Base-by-base conservation (phyloP, 2,113 vertebrate species). In the Abramis brama region DNA sequence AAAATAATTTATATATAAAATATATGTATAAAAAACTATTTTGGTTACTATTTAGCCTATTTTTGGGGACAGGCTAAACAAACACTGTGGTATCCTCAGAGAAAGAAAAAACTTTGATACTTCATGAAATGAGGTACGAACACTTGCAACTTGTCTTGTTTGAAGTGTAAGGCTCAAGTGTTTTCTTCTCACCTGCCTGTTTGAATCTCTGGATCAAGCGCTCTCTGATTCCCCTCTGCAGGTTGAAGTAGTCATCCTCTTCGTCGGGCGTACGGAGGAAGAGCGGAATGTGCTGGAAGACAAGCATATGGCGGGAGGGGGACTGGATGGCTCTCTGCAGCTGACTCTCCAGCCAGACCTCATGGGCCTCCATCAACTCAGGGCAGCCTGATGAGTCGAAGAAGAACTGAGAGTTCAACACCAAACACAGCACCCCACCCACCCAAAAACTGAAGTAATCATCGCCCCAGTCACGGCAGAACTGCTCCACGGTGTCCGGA, bases 371-470 rank as follows among this genome's bases (percentile, higher is more conserved):
- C 91, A 94, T 96, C 87, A 96, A 89, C 81, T 95, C 90, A 0
- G 94, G 94, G 92, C 98, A 99, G 78, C 89, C 90, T 1, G 96
- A 97, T 60, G 94, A 92, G 79, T 98, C 95, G 0, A 91, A 95
- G 88, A 96, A 96, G 3, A 99, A 88, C 93, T 99, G 98, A 73
- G 98, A 98, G 93, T 99, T 99, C 87, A 99, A 93, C 83, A 98
- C 97, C 39, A 99, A 94, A 91, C 96, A 99, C 88, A 98, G 90
- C 85, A 98, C 96, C 0, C 98, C 97, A 2, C 97, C 97, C 6
- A 96, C 96, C 97, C 97, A 98, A 92, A 98, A 99, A 93, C 97
- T 97, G 93, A 99, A 99, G 91, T 98, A 99, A 92, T 99, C 97
- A 0, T 99, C 96, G 0, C 98, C 98, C 98, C 98, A 99, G 1